Evolutionary conservation across 2,113 vertebrate species (phyloP).

Genomic region (Narcine bancroftii): DNA sequence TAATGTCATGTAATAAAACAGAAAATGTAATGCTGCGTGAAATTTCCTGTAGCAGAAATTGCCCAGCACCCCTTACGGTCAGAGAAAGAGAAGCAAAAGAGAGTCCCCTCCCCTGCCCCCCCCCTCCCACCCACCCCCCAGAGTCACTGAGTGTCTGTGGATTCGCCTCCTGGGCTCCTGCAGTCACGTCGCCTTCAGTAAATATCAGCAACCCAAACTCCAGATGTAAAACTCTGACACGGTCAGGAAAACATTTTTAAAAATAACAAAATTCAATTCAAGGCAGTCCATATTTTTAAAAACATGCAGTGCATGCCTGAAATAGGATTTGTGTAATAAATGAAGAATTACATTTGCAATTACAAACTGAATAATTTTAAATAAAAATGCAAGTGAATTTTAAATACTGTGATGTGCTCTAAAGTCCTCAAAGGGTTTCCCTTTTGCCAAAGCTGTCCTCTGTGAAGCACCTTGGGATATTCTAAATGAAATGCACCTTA

Average conservation of each 20-base stretch:
- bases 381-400: not conserved
- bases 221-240: no score
- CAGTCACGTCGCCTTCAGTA: no score
- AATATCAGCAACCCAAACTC: no score
- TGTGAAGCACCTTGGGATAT: not conserved
- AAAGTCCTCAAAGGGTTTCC: not conserved
- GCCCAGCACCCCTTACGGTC: no score
- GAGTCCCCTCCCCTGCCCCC: no score
- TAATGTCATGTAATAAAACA: no score
- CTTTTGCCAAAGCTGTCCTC: not conserved
- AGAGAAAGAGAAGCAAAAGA: no score
- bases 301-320: not conserved
- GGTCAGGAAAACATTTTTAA: not conserved
- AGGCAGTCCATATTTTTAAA: not conserved
- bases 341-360: conserved; percentile 5
- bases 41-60: no score
- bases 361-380: not conserved
- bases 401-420: not conserved
- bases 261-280: not conserved
- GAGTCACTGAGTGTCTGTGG: no score
- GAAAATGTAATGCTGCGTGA: no score
- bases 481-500: not conserved
- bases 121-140: no score
- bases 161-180: no score
- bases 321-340: not conserved